Base-by-base conservation (phyloP, 2,888 invertebrate species). In the Eupithecia dodoneata region DNA sequence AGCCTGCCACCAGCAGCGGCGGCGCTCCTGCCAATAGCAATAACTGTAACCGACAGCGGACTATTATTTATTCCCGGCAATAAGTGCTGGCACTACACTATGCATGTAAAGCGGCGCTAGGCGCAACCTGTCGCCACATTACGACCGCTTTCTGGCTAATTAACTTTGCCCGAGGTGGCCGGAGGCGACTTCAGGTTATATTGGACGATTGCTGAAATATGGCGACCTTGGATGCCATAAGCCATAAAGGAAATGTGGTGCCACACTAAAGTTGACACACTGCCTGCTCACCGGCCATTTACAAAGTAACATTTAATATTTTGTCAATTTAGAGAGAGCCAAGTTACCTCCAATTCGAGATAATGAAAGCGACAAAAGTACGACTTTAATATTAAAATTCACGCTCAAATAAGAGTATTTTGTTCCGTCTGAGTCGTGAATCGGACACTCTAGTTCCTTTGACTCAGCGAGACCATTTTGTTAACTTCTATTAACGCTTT, bases 401-500 rank as follows among this genome's bases (percentile, higher is more conserved):
- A 71, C 49, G 49, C 45, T 30, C 30, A 73, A 79, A 79, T 79
- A 79, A 73, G 67, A 69, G 49, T 30, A 42, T 70, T 59, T 52
- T 73, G 6, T 5, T 47, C 63, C 15, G 63, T 73, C 44, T 55
- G 15, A 45, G 45, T 59, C 10, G n/a, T 77, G 73, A n/a, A 52
- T 65, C 52, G 3, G 55, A 75, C 47, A 42, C 79, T 73, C 42
- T 79, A 77, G 79, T 79, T 81, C 74, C 78, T 81, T 81, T 77
- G 78, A 80, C 77, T 78, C 66, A 76, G 80, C 79, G 81, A 82
- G 78, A 81, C 78, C 80, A 80, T 79, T 81, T 81, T 75, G 79
- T 77, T 79, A 80, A 79, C 72, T 82, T 80, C 76, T 81, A 78
- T 76, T 80, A 82, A 79, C 73, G 82, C 73, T 82, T 80, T 79